These are phyloP conservation scores for Camponotus fellah DNA, from an alignment of 2,888 invertebrate species.

Conservation along the genomic window DNA sequence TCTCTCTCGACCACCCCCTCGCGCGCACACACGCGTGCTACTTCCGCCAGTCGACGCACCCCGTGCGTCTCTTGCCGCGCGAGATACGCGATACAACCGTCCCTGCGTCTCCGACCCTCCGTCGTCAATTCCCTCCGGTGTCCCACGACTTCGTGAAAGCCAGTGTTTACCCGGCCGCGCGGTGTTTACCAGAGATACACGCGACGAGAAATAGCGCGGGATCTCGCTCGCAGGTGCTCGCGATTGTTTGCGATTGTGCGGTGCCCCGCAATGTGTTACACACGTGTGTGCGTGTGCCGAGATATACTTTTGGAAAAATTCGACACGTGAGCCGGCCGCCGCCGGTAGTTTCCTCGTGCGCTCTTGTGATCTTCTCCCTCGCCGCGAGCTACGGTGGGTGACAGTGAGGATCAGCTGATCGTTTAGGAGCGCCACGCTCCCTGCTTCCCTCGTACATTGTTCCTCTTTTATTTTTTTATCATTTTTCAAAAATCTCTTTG, in stretches of 20 bases:
- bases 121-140: neutral
- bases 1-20: conserved; percentile 68
- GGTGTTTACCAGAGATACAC: conserved; percentile 36
- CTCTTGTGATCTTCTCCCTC: conserved; percentile 23
- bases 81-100: conserved; percentile 1
- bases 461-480: conserved; percentile 29
- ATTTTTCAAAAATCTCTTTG: conserved; percentile 15
- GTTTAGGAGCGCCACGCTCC: conserved; percentile 68
- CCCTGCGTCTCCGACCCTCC: neutral
- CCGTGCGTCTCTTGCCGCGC: conserved; percentile 5
- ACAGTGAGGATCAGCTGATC: conserved; percentile 77
- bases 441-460: conserved; percentile 16
- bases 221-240: conserved; percentile 17
- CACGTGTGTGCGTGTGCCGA: conserved; percentile 26
- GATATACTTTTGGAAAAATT: neutral
- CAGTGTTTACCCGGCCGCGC: conserved; percentile 45
- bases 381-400: conserved; percentile 62
- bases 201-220: conserved; percentile 35
- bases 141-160: conserved; percentile 43
- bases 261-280: conserved; percentile 31
- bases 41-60: conserved; percentile 39
- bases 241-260: conserved; percentile 33
- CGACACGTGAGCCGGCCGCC: neutral
- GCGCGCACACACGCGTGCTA: conserved; percentile 34
- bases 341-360: conserved; percentile 2